Evolutionary conservation across 2,113 vertebrate species (phyloP), one percentile per base, ranked within the genome.

Genomic region (Apistogramma diplotaenia): DNA sequence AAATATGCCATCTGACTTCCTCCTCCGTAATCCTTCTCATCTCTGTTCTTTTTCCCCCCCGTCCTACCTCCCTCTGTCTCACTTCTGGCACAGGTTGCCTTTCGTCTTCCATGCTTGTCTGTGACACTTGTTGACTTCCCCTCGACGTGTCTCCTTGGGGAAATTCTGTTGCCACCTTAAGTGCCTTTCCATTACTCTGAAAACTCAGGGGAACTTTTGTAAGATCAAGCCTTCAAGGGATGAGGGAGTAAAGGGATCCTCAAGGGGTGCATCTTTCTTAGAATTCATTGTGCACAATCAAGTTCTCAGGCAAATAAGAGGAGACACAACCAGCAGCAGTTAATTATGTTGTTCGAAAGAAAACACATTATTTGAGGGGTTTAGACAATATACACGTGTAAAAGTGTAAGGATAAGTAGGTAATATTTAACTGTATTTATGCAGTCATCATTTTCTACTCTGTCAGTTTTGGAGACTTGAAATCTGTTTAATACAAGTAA

Each of bases 61-160:
- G 13, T 46, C 2, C 46, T 46, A 18, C 57, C 19, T 53, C 31
- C 25, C 35, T 40, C n/a, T 74, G 18, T 49, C 25, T 65, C 5
- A 57, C 53, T 53, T 27, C 19, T 78, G 33, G 67, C 29, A 0
- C 27, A 27, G 56, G 29, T 37, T 82, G n/a, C 25, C 78, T 87
- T 78, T 74, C 6, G 46, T 84, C 49, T 61, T 33, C 35, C 75
- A 15, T 54, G 46, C 79, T 82, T 57, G 79, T 79, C 46, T 67
- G 57, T 76, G 76, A 89, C 86, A 85, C 82, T 89, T 89, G 83
- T 89, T 89, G 78, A 85, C 79, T 82, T 81, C 83, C 31, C 31
- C 40, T 78, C 6, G 5, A 55, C 31, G 21, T 25, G 15, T 78
- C 78, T 78, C 89, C 81, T 74, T 19, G 6, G 76, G 60, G 84